Percentiles rank a stretch among this genome's conserved stretches.
Conservation (phyloP, 2,113 vertebrate genomes). For the Campylomormyrus tamandua region DNA sequence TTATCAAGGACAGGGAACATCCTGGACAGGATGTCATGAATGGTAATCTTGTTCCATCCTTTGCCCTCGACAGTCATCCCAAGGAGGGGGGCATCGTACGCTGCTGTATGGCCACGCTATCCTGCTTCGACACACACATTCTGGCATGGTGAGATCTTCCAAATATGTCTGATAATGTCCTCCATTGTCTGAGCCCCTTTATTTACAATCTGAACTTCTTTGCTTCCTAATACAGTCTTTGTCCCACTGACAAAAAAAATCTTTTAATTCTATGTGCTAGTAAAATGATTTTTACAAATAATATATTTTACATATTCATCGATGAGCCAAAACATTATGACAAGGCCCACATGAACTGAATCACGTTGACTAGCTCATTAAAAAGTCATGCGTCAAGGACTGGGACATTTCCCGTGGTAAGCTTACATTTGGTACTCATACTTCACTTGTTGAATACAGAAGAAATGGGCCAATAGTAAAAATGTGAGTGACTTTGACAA, state of each 20-base stretch:
- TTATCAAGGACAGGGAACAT: background rate
- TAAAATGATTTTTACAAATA: background rate
- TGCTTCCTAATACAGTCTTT: background rate
- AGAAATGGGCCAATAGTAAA: background rate
- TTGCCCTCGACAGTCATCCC: constrained; percentile 65
- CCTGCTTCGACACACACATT: constrained; percentile 81
- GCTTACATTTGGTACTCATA: background rate
- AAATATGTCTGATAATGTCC: background rate
- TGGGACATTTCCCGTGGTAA: background rate
- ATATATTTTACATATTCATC: background rate
- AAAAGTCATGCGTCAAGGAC: background rate
- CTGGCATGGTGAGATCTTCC: constrained; percentile 73
- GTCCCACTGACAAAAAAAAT: background rate
- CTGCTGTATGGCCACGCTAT: constrained; percentile 86
- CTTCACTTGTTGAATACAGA: background rate
- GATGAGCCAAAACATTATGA: background rate
- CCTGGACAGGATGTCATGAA: background rate
- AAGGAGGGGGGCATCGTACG: constrained; percentile 83
- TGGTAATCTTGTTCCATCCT: constrained; percentile 15
- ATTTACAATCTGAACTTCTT: background rate
- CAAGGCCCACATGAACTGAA: background rate
- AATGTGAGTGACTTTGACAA: background rate
- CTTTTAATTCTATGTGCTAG: too few species aligned
- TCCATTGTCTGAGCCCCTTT: background rate
- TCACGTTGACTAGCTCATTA: background rate